phyloP scores from a whole-genome alignment of 2,113 vertebrate genomes.

The Otis tarda region DNA sequence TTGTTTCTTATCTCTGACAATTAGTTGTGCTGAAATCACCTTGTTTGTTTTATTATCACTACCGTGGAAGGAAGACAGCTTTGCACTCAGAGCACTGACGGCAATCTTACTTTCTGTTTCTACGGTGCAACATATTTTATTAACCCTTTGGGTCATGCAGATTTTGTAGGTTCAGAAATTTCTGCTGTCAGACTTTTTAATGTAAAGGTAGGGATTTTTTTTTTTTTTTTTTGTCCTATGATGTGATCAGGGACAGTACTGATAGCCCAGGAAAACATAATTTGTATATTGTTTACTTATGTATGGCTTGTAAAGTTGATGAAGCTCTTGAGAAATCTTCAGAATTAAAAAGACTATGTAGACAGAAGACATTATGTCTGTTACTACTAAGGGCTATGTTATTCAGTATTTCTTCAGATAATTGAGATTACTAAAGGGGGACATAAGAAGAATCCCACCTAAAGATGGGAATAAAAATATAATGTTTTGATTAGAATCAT shows the following conservation, averaged over 20 bases:
- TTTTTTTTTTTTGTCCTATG: not conserved
- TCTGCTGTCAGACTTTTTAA: not conserved
- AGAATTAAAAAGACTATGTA: not conserved
- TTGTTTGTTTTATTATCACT: not conserved
- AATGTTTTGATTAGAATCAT: not conserved
- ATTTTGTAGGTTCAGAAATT: not conserved
- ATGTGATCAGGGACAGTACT: not conserved
- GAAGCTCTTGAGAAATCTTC: not conserved
- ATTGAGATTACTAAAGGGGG: not conserved
- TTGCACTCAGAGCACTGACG: not conserved
- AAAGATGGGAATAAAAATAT: not conserved
- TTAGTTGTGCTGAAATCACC: slow-evolving; percentile 28
- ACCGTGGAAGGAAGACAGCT: not conserved
- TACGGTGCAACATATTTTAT: accelerated
- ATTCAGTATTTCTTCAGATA: not conserved
- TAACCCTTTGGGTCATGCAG: not conserved
- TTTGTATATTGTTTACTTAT: not conserved
- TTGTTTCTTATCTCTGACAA: slow-evolving; percentile 63
- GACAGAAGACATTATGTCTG: not conserved
- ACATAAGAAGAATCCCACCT: not conserved
- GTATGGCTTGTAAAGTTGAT: not conserved
- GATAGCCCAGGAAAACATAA: not conserved
- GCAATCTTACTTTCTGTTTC: not conserved
- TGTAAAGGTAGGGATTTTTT: not conserved
- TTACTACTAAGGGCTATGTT: not conserved